Evolutionary conservation across 2,888 invertebrate species (phyloP).

Genomic region (Malthinus seriepunctatus): DNA sequence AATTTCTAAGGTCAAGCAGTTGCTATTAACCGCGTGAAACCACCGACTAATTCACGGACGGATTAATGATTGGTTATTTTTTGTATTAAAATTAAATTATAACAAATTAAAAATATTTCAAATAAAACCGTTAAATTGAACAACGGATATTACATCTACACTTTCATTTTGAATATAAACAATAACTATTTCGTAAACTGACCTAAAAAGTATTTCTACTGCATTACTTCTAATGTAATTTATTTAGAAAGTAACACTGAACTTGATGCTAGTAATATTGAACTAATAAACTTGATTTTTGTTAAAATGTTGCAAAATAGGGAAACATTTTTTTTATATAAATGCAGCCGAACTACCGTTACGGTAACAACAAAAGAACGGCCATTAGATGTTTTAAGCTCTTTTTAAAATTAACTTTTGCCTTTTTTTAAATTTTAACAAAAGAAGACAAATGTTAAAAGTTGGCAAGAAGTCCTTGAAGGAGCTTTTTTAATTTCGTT

Average conservation of each 20-base stretch:
- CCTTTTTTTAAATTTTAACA: too few species aligned
- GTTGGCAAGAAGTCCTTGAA: too few species aligned
- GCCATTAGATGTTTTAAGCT: too few species aligned
- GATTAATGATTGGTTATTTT: neutral
- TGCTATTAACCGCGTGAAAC: conserved; percentile 8
- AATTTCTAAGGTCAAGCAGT: conserved; percentile 9
- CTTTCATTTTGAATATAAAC: conserved; percentile 2
- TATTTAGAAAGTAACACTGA: conserved; percentile 23
- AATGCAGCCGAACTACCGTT: too few species aligned
- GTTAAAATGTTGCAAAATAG: too few species aligned
- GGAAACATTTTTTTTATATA: too few species aligned
- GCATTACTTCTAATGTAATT: neutral
- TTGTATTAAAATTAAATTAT: neutral
- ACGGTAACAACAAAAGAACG: too few species aligned
- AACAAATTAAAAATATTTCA: neutral
- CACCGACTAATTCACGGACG: neutral
- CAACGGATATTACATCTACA: neutral
- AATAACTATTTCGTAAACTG: neutral
- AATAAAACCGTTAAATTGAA: neutral
- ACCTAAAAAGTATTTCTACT: neutral
- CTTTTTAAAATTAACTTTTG: too few species aligned
- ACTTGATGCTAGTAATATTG: conserved; percentile 14
- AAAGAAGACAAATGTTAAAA: too few species aligned
- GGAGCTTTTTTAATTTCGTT: too few species aligned
- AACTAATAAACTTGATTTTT: conserved; percentile 3